These are phyloP conservation scores for Leptinotarsa haldemani DNA, from an alignment of 2,888 invertebrate species.

Conservation along the genomic window DNA sequence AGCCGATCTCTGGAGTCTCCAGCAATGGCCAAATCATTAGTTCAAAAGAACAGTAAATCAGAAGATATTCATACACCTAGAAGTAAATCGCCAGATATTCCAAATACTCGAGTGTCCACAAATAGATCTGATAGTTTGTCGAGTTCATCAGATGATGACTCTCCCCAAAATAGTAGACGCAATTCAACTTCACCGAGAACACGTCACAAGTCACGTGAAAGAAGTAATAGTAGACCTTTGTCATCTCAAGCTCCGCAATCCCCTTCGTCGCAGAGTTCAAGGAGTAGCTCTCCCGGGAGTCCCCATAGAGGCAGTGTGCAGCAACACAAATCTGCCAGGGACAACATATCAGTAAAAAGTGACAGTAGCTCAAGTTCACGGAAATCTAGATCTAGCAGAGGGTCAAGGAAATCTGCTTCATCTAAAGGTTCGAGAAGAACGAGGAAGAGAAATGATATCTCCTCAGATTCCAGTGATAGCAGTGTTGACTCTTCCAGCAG, in stretches of 20 bases:
- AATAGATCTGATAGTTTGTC: constrained; percentile 16
- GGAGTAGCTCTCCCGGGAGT: constrained; percentile 46
- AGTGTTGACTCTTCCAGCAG: constrained; percentile 62
- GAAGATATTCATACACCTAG: not conserved
- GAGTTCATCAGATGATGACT: constrained; percentile 22
- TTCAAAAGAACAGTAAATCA: not conserved
- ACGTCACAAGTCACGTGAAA: constrained; percentile 28
- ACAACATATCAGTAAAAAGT: constrained; percentile 56
- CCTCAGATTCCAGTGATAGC: constrained; percentile 63
- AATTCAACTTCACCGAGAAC: constrained; percentile 17
- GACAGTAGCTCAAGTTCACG: constrained; percentile 54
- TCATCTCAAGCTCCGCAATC: constrained; percentile 37
- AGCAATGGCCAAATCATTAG: not conserved
- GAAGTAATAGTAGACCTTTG: constrained; percentile 5
- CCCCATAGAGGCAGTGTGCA: constrained; percentile 22
- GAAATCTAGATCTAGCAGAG: constrained; percentile 52
- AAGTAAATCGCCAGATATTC: constrained; percentile 13
- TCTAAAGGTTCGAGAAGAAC: constrained; percentile 48
- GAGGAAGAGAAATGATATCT: constrained; percentile 52
- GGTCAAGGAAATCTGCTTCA: constrained; percentile 50
- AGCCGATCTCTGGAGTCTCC: not conserved
- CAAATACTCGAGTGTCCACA: not conserved
- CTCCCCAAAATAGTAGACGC: not conserved
- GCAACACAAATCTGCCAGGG: constrained; percentile 37
- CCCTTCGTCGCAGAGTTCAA: constrained; percentile 50